Evolutionary conservation across 64 coral and sea anemone species (phyloP).

Genomic region (Pocillopora damicornis): DNA sequence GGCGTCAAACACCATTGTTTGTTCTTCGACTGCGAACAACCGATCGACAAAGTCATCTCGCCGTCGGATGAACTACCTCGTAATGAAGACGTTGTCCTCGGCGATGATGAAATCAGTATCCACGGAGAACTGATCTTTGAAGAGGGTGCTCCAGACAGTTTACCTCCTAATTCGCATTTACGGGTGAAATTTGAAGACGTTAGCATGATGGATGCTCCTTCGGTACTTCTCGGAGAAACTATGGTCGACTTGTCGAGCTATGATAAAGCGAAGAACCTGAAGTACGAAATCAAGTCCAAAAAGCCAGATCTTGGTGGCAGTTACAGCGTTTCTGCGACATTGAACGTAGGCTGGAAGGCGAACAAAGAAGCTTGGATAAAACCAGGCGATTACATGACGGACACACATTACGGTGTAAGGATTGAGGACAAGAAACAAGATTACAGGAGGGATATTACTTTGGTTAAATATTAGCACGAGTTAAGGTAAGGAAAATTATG

Average conservation of each 20-base stretch:
- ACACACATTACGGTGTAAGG: constrained; percentile 31
- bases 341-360: constrained; percentile 73
- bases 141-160: constrained; percentile 16
- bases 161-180: constrained; percentile 42
- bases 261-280: constrained; percentile 54
- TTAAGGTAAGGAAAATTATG: neutral
- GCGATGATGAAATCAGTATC: constrained; percentile 24
- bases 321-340: constrained; percentile 54
- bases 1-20: constrained; percentile 22
- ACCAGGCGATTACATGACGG: constrained; percentile 61
- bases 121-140: constrained; percentile 58
- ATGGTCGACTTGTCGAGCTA: constrained; percentile 31
- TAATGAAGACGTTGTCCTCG: neutral
- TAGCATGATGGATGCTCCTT: constrained; percentile 53
- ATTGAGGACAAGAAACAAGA: constrained; percentile 12
- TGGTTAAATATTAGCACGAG: constrained; percentile 1
- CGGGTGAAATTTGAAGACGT: constrained; percentile 57
- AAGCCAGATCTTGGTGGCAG: constrained; percentile 32
- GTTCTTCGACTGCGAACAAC: constrained; percentile 55
- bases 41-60: neutral
- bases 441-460: constrained; percentile 50
- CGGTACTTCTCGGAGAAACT: constrained; percentile 43
- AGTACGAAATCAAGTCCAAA: constrained; percentile 54
- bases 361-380: constrained; percentile 51
- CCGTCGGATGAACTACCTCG: neutral